Evolutionary conservation across 2,113 vertebrate species (phyloP), one percentile per base, ranked within the genome.

Genomic region (Lasiurus cinereus): DNA sequence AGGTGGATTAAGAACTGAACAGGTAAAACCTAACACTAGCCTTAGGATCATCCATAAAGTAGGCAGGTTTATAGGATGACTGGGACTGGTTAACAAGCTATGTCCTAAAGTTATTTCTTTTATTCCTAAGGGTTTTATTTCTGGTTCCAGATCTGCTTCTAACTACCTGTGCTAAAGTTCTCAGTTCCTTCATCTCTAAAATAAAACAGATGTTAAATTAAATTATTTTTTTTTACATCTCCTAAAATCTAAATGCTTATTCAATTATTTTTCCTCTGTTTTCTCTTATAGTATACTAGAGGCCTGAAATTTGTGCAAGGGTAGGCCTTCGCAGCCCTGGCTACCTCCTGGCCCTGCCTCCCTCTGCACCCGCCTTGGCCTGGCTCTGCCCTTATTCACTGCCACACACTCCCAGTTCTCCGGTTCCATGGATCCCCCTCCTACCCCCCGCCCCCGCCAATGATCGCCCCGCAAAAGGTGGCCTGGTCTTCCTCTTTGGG

Each of bases 221-320:
- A 90, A 89, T 70, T 2, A 80, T 56, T 21, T 54, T 62, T 54
- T 8, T 84, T 76, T 90, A 52, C 39, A 8, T 85, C 67, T 82
- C 39, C 76, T 83, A 56, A 96, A 94, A 74, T 46, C 31, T 10
- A 62, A 92, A 29, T 74, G 12, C 7, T 73, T 27, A 83, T 87
- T 90, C 22, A 4, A 48, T 79, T 5, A 73, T 87, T 36, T 72
- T 56, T 9, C 6, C 18, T 59, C 22, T 36, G 72, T 52, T 74
- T 86, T 73, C 22, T 83, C 69, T 74, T 78, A n/a, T 66, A n/a
- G 56, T 10, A 5, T 69, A 12, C 14, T 62, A 62, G 56, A 62
- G 56, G 22, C 9, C 22, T 54, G 52, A 62, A 62, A 62, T 62
- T 62, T 9, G 0, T 62, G 56, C 56, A 27, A 59, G 21, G 8